Evolutionary conservation across 2,888 invertebrate genomes (phyloP), one percentile per base, ranked within the genome.

Genomic region (Hyppa rectilinea): DNA sequence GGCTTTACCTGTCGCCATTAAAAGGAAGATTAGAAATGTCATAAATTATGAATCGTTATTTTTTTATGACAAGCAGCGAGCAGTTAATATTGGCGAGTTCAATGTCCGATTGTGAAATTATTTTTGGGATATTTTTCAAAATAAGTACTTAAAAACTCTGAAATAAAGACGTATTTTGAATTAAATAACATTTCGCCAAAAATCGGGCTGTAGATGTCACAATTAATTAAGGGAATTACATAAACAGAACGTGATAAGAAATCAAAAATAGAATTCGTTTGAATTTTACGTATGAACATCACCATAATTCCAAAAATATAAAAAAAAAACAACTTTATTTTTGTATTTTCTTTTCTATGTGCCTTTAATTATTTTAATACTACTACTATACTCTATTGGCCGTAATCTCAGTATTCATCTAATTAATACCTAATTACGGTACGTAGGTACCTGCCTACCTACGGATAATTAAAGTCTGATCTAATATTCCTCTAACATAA

Each of bases 11-110:
- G 75, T 60, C 70, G 75, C 63, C 50, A 62, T 80, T 81, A 85
- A 86, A 83, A 62, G 52, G 43, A 58, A 78, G 75, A 83, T 85
- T 85, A 84, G 70, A 77, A 75, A 63, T 58, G 72, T 64, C 65
- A 75, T 83, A 80, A 85, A 82, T 70, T 80, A 81, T 75, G 64
- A 68, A 70, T 73, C 59, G 34, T 76, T 26, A 58, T 29, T 26
- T 52, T 66, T 68, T 61, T 40, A 71, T 61, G 58, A 47, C 36
- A 31, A 36, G 52, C 53, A 10, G n/a, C 62, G 55, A 43, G 52
- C n/a, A n/a, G 31, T 60, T 60, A 23, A 38, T 1, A 10, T n/a
- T 14, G 17, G 12, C 4, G 38, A 36, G 31, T n/a, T 58, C 52
- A 64, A 52, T 38, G 38, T 14, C 45, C 53, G 29, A 38, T n/a